Percentiles rank a stretch among this genome's conserved stretches.
phyloP scores from a whole-genome alignment of 2,888 invertebrate genomes.

The Drosophila nr. perissopoda region DNA sequence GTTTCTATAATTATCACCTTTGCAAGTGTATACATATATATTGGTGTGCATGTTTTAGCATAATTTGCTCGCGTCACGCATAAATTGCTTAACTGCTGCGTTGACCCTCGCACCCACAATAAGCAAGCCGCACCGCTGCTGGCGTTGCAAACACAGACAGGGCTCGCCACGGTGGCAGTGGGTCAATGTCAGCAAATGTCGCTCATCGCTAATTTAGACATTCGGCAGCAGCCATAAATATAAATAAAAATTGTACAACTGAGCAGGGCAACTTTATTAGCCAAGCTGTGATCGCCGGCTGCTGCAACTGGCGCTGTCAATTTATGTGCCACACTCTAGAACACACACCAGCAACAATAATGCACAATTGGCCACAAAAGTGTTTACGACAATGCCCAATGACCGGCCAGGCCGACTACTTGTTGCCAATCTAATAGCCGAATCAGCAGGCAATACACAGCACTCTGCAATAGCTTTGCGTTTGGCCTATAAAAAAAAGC shows the following conservation, averaged over 20 bases:
- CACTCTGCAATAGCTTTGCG: slow-evolving; percentile 6
- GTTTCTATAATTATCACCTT: slow-evolving; percentile 51
- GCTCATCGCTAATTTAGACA: slow-evolving; percentile 73
- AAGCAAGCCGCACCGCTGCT: background rate
- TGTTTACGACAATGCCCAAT: slow-evolving; percentile 45
- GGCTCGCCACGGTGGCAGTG: slow-evolving; percentile 27
- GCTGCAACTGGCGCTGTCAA: slow-evolving; percentile 30
- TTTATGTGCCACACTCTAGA: slow-evolving; percentile 62
- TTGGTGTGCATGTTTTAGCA: slow-evolving; percentile 39
- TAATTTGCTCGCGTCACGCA: slow-evolving; percentile 54
- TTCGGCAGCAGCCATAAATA: slow-evolving; percentile 28
- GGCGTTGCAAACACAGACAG: slow-evolving; percentile 9
- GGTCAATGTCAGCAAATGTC: slow-evolving; percentile 69
- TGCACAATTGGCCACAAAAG: slow-evolving; percentile 55
- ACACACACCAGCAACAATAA: slow-evolving; percentile 4
- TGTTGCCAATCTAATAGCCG: slow-evolving; percentile 48
- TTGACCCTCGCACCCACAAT: slow-evolving; percentile 57
- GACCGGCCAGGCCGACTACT: slow-evolving; percentile 22
- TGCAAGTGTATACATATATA: slow-evolving; percentile 13
- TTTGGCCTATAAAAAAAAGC: slow-evolving; percentile 26
- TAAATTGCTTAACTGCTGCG: slow-evolving; percentile 40
- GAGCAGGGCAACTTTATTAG: slow-evolving; percentile 39
- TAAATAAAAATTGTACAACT: background rate
- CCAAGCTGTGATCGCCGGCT: slow-evolving; percentile 45
- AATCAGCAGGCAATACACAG: slow-evolving; percentile 23